Base-by-base conservation (phyloP, 2,888 invertebrate species). In the Leucophenga montana region DNA sequence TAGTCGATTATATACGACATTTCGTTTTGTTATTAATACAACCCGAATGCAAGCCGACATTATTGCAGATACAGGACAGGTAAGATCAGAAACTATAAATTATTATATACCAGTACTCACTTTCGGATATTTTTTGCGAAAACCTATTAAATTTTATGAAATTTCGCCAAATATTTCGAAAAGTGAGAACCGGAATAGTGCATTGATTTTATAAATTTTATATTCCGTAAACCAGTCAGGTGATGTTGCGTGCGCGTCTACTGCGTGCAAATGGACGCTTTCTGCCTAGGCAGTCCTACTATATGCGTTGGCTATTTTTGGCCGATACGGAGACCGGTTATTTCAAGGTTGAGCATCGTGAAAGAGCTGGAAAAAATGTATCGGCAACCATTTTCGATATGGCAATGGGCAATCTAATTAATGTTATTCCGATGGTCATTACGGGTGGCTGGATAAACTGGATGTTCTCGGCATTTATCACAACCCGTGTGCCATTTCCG, bases 401-500 rank as follows among this genome's bases (percentile, higher is more conserved):
- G 97, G 89, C 98, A 75, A 98, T 98, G 89, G 97, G 98, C 70
- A 98, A 98, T 89, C 92, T 98, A 16, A 97, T 97, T 8, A 98
- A 98, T 90, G 97, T 98, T 54, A 89, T 98, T 77, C 98, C 98
- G 1, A 98, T 97, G 97, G 95, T 98, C 79, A 93, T 98, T 11
- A 97, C 98, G 78, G 98, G 98, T 82, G 98, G 79, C 33, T 98
- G 98, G 98, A 98, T 98, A 83, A 98, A 98, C 87, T 98, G 98
- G 98, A 97, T 98, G 91, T 98, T 98, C 89, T 98, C 97, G 67
- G 98, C 98, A 69, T 98, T 98, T 86, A 95, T 98, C 53, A 97
- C 97, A 14, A 97, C 97, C 11, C 95, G 97, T 90, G 97, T 98
- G 14, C 98, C 98, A 61, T 98, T 98, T 89, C 98, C 98, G 0